phyloP scores from a whole-genome alignment of 2,888 invertebrate species.

The Hypomecis punctinalis region DNA sequence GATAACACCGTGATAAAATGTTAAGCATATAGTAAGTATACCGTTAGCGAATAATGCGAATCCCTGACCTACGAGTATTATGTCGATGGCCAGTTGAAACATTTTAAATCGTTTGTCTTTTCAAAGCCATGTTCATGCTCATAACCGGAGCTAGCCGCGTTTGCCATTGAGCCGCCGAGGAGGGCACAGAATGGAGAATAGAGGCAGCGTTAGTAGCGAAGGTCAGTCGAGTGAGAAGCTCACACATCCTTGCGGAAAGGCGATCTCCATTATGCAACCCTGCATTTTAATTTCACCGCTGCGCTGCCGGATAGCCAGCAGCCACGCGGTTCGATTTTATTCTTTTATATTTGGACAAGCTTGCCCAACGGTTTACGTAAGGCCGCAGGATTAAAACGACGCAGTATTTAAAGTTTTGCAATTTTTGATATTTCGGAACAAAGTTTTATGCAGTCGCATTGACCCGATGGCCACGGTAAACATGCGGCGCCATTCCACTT shows the following conservation, averaged over 20 bases:
- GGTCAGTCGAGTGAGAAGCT: conserved; percentile 15
- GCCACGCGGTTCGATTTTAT: conserved; percentile 62
- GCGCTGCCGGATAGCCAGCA: conserved; percentile 52
- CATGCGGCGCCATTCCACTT: conserved; percentile 61
- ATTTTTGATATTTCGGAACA: conserved; percentile 72
- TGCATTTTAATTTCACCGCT: conserved; percentile 63
- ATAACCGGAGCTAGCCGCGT: not conserved
- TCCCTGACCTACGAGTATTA: too few relatives aligned
- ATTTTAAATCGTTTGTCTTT: not conserved
- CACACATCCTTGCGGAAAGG: conserved; percentile 62
- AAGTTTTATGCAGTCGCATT: conserved; percentile 62
- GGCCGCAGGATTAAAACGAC: conserved; percentile 71
- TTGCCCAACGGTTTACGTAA: conserved; percentile 78
- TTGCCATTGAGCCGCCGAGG: not conserved
- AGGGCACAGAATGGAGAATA: not conserved
- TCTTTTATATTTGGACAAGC: conserved; percentile 71
- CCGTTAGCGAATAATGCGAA: too few relatives aligned
- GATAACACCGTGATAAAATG: too few relatives aligned
- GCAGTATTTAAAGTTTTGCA: conserved; percentile 72
- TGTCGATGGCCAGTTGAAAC: not conserved
- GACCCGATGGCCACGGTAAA: conserved; percentile 52
- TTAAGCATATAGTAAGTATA: too few relatives aligned
- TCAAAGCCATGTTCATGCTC: not conserved
- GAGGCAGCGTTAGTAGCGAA: conserved; percentile 8
- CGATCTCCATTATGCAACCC: conserved; percentile 62